Evolutionary conservation across 2,113 vertebrate genomes (phyloP), one percentile per base, ranked within the genome.

Genomic region (Brachionichthys hirsutus): DNA sequence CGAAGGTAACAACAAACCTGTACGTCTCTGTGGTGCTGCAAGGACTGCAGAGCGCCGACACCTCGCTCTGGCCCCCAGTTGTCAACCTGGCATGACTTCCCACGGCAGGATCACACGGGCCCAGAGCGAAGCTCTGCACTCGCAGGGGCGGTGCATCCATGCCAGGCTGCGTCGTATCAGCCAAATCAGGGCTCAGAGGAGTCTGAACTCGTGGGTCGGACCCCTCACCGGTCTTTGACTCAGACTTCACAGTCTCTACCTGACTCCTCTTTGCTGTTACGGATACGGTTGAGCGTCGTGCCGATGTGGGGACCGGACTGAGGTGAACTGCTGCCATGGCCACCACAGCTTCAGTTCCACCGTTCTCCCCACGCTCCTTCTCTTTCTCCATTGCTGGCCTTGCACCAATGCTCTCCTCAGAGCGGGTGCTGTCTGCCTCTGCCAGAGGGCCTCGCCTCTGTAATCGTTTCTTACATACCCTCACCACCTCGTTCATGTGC

Each of bases 401-500:
- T 3, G 89, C 91, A 35, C 92, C 92, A 8, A 84, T 42, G 6
- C 61, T 90, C 8, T 95, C 95, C 42, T 97, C 95, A n/a, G 89
- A 89, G 35, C 94, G 93, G 30, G 96, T 98, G 88, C 96, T 98
- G 80, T 98, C 96, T 0, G 96, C 95, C 62, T 98, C 95, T 0
- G 95, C 89, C 66, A 92, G 72, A 2, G 88, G 88, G 10, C 90
- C 93, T 24, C 94, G 90, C 12, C 92, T 92, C 66, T 95, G 94
- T 38, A 98, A 87, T 11, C 93, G 85, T 48, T 85, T 93, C 87
- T 98, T 98, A 69, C 96, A 98, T 24, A 97, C 94, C 71, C 94
- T 94, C 9, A 98, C 95, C 12, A 98, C 93, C 63, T 97, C 95
- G 15, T 98, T 96, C 95, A 98, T 97, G 82, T 98, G 96, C 71